Evolutionary conservation across 2,113 vertebrate species (phyloP).

Genomic region (Gymnorhina tibicen): DNA sequence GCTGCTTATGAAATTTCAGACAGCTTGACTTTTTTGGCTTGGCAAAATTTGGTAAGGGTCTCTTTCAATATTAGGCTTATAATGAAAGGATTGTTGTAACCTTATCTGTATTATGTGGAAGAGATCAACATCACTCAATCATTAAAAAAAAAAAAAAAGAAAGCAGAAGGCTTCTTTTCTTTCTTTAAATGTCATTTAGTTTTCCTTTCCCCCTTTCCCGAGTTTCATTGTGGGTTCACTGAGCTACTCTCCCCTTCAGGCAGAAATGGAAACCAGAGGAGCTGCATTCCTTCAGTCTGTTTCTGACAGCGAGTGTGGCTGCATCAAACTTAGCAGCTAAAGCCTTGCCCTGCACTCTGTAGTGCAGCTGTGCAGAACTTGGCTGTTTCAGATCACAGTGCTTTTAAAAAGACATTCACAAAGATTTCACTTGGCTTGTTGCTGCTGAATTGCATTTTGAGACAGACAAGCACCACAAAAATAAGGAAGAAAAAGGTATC

Average conservation of each 20-base stretch:
- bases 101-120: slow-evolving; percentile 43
- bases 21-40: slow-evolving; percentile 28
- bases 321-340: slow-evolving; percentile 27
- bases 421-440: slow-evolving; percentile 1
- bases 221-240: slow-evolving; percentile 45
- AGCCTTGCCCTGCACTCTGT: slow-evolving; percentile 19
- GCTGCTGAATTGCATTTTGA: background rate
- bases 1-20: slow-evolving; percentile 33
- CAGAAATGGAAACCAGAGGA: slow-evolving; percentile 64
- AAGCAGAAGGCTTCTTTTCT: slow-evolving; percentile 8
- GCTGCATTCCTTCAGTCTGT: slow-evolving; percentile 54
- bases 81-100: slow-evolving; percentile 50
- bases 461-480: background rate
- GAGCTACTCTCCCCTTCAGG: slow-evolving; percentile 54
- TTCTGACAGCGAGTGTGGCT: slow-evolving; percentile 29
- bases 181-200: slow-evolving; percentile 25
- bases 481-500: fast-evolving
- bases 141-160: background rate
- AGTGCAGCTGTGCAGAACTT: slow-evolving; percentile 44
- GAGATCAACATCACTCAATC: slow-evolving; percentile 19
- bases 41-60: background rate
- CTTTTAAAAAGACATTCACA: background rate
- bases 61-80: slow-evolving; percentile 15
- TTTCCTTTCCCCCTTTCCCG: slow-evolving; percentile 7
- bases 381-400: slow-evolving; percentile 14